A percentile compares a stretch with the other conserved stretches of the same genome.
phyloP scores from a whole-genome alignment of 2,113 vertebrate genomes.

The pig (Sus scrofa) region T2T-Sscrofa CM000815.6:91029501-91030000 shows the following conservation, averaged over 20 bases:
- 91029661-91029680: not conserved
- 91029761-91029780: not conserved
- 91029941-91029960: not conserved
- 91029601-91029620: not conserved
- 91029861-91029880: not conserved
- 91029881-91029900: not conserved
- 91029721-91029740: not conserved
- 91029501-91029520: not conserved
- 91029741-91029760: not conserved
- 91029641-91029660: not conserved
- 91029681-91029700: not conserved
- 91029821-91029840: not conserved
- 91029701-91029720: not conserved
- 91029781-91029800: not conserved
- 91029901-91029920: not conserved
- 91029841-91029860: not conserved
- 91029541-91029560: not conserved
- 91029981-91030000: constrained; percentile 9
- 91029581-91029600: not conserved
- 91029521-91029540: not conserved
- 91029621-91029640: not conserved
- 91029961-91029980: not conserved
- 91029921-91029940: not conserved
- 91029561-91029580: not conserved
- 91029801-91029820: not conserved